Base-by-base conservation (phyloP, 2,797 vertebrate species). In the Mareca penelope region DNA sequence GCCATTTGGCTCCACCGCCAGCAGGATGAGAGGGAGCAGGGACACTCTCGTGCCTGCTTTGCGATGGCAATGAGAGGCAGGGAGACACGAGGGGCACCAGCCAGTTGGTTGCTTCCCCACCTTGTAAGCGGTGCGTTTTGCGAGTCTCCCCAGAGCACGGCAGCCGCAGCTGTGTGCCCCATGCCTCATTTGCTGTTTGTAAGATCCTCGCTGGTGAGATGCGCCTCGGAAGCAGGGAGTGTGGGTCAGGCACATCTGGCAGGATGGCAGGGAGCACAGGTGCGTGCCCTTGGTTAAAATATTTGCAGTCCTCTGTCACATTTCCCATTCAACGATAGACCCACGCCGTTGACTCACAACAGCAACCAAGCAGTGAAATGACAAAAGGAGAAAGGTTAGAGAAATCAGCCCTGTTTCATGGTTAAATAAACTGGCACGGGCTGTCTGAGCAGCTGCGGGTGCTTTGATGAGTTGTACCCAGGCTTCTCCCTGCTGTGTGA, bases 301-400 rank as follows among this genome's bases (percentile, higher is more conserved):
- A 6, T 33, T 29, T n/a, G 46, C 8, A 1, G 50, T 57, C 37
- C 69, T 28, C 15, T 55, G 22, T 7, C 6, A 3, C 8, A 0
- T 40, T 37, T 55, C 44, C 53, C 0, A 0, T 46, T 39, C 2
- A 2, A 24, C 57, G 57, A 9, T 12, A 26, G 48, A 31, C 37
- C 4, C 5, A 11, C 1, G 0, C 2, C 10, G 44, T 75, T 52
- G 59, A 19, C n/a, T 78, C 1, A 0, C 17, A 69, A 15, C 53
- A 15, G 71, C 0, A 6, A 35, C 35, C 60, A 42, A 35, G 28
- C 2, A 6, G 15, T 12, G 48, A 65, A 33, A 31, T 0, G 39
- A 29, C 57, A 29, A 57, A 57, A 85, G 39, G 48, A 56, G 69
- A 68, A 83, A n/a, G 31, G 37, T 33, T 61, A n/a, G 48, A 39